These are phyloP conservation scores for Meloidogyne exigua DNA, from an alignment of 1,140 invertebrate species.

Conservation along the genomic window DNA sequence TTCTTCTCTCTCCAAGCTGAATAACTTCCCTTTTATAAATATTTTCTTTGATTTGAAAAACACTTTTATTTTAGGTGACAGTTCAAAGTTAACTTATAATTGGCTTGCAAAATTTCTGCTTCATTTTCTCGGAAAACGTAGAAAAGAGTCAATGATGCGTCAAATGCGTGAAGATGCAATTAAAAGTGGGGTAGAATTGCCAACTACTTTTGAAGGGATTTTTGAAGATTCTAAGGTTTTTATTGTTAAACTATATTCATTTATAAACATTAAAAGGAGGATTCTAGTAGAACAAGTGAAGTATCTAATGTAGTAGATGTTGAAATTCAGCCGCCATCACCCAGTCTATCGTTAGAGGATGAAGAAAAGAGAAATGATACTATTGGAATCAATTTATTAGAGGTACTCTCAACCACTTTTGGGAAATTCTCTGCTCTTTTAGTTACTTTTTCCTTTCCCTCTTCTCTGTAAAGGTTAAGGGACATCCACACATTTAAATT, in stretches of 20 bases:
- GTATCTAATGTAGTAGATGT: not conserved
- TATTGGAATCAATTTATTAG: not conserved
- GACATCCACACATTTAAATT: no score
- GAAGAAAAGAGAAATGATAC: not conserved
- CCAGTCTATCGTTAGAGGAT: not conserved
- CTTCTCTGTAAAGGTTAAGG: no score
- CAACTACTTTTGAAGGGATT: constrained; percentile 39
- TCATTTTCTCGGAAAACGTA: constrained; percentile 35
- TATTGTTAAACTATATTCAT: not conserved
- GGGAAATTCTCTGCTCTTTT: no score
- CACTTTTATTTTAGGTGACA: constrained; percentile 32
- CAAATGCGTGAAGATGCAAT: constrained; percentile 51
- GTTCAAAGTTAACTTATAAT: constrained; percentile 49
- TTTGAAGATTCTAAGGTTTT: not conserved
- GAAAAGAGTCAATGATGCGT: constrained; percentile 38
- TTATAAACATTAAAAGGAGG: not conserved
- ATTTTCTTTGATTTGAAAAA: no score
- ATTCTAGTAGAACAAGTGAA: not conserved
- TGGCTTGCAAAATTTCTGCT: constrained; percentile 52
- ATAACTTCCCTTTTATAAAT: no score
- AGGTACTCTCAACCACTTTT: not conserved
- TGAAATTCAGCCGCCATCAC: not conserved
- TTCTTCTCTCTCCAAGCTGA: no score
- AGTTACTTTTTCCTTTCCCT: no score
- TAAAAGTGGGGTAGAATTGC: constrained; percentile 48